Percentiles rank a stretch among this genome's conserved stretches.
Conservation (phyloP, 2,888 invertebrate species). For the Anticlea derivata region DNA sequence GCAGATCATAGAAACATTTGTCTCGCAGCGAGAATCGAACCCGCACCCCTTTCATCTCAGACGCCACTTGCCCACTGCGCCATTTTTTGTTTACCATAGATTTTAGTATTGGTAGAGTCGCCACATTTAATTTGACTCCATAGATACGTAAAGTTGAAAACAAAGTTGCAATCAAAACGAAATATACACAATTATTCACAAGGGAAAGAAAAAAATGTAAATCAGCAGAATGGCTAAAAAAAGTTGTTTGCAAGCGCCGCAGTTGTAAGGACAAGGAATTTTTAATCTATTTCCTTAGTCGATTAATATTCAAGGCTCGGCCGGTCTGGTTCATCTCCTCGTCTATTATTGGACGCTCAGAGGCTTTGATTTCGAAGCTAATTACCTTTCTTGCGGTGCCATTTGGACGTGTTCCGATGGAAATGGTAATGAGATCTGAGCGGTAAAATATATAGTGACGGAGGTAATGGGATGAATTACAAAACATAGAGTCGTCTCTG, state of each 20-base stretch:
- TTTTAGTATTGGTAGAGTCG: too few relatives aligned
- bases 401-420: conserved; percentile 38
- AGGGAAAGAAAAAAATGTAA: conserved; percentile 79
- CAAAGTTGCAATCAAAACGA: conserved; percentile 53
- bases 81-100: too few relatives aligned
- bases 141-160: conserved; percentile 29
- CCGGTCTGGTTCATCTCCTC: conserved; percentile 84
- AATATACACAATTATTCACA: conserved; percentile 79
- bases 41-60: too few relatives aligned
- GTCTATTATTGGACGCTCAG: conserved; percentile 71
- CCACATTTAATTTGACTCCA: background rate
- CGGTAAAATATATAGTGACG: conserved; percentile 10
- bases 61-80: too few relatives aligned
- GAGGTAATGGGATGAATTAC: background rate
- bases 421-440: conserved; percentile 30
- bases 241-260: conserved; percentile 80
- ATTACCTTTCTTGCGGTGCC: conserved; percentile 70
- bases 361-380: conserved; percentile 77
- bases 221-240: conserved; percentile 76
- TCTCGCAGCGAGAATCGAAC: too few relatives aligned
- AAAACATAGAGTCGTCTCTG: background rate
- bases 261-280: conserved; percentile 75
- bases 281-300: conserved; percentile 84
- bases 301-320: conserved; percentile 83
- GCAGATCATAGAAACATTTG: too few relatives aligned